Percentiles rank a stretch among this genome's conserved stretches.
Evolutionary conservation across 2,888 invertebrate species (phyloP).

Genomic region (Acanthococcus lagerstroemiae): DNA sequence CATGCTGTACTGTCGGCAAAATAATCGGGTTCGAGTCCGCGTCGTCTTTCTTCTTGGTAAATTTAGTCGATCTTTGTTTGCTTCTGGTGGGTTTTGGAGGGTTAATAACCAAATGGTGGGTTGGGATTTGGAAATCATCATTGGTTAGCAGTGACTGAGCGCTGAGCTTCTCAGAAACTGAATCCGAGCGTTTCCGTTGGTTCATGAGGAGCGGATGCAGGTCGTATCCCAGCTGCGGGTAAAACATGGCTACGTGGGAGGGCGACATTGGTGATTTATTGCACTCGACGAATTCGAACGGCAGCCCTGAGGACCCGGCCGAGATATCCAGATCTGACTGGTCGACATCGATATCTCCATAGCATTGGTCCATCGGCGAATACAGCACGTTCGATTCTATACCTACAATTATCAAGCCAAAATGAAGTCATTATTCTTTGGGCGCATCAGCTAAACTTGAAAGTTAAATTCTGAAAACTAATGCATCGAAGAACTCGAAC

Average conservation of each 20-base stretch:
- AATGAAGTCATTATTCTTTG: too few relatives aligned
- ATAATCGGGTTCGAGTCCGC: neutral
- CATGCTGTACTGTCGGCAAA: neutral
- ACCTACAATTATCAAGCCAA: too few relatives aligned
- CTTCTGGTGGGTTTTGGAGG: constrained; percentile 1
- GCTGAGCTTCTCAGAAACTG: neutral
- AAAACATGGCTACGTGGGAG: constrained; percentile 36
- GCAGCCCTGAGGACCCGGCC: constrained; percentile 34
- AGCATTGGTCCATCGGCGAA: constrained; percentile 34
- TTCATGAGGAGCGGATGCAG: constrained; percentile 36
- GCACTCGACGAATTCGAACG: constrained; percentile 34
- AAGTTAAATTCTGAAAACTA: too few relatives aligned
- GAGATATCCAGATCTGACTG: constrained; percentile 33
- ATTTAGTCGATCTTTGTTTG: neutral
- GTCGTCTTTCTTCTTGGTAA: neutral
- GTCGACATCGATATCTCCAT: constrained; percentile 34
- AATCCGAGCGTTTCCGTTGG: constrained; percentile 19
- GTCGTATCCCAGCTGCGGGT: constrained; percentile 37
- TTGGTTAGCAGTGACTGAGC: neutral
- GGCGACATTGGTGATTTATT: constrained; percentile 33
- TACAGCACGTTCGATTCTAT: neutral
- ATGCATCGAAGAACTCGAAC: too few relatives aligned
- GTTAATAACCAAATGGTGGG: constrained; percentile 10
- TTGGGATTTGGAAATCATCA: constrained; percentile 14
- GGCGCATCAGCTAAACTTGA: too few relatives aligned